A percentile compares a stretch with the other conserved stretches of the same genome.
phyloP scores from a whole-genome alignment of 2,797 vertebrate genomes.

The Heteromormyrus szaboi region DNA sequence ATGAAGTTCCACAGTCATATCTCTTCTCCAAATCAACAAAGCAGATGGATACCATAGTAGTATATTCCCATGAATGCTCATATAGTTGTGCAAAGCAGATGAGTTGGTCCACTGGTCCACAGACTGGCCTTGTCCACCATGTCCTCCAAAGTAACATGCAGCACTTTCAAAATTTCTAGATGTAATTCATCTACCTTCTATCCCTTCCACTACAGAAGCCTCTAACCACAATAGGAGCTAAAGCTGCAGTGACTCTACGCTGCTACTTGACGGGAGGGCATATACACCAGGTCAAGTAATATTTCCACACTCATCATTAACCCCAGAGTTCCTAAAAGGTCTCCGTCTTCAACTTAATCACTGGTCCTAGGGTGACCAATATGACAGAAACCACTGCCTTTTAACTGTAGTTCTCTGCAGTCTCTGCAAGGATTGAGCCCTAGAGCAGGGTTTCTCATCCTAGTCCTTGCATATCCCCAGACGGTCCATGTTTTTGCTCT shows the following conservation, averaged over 20 bases:
- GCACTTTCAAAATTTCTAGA: background rate
- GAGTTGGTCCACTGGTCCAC: background rate
- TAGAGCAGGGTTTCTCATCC: background rate
- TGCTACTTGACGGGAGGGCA: background rate
- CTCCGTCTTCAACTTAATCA: background rate
- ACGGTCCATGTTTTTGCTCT: background rate
- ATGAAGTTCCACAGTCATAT: background rate
- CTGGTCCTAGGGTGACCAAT: background rate
- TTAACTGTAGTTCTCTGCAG: background rate
- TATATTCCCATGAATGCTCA: background rate
- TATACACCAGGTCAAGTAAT: background rate
- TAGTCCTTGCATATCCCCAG: background rate
- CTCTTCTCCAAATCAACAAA: background rate
- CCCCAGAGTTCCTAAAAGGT: background rate
- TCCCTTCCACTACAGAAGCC: background rate
- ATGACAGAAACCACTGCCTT: background rate
- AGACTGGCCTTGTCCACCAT: background rate
- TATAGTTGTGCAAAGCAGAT: background rate
- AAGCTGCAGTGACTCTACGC: background rate
- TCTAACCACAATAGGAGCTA: background rate
- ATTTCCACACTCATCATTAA: background rate
- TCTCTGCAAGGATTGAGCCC: background rate
- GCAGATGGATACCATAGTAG: background rate
- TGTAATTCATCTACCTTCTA: background rate
- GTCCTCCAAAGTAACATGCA: background rate